A percentile compares a stretch with the other conserved stretches of the same genome.
These are phyloP conservation scores for Pycnomerus fuliginosus DNA, from an alignment of 2,888 invertebrate species.

Conservation along the genomic window DNA sequence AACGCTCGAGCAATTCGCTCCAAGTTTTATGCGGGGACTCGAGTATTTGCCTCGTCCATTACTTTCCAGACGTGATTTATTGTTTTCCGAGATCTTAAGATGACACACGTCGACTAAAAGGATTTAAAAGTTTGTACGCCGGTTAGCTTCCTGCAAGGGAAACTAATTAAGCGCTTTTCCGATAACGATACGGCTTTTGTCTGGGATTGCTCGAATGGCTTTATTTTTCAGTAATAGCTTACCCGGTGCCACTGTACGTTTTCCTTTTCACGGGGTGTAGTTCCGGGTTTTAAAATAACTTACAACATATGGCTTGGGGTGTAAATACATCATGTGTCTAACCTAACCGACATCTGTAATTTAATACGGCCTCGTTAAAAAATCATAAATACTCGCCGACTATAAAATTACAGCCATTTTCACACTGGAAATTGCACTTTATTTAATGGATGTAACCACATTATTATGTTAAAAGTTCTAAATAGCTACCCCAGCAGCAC, in stretches of 20 bases:
- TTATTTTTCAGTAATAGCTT: too few relatives aligned
- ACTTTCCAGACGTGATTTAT: slow-evolving; percentile 26
- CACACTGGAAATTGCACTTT: too few relatives aligned
- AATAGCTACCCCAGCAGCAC: too few relatives aligned
- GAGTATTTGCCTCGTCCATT: slow-evolving; percentile 22
- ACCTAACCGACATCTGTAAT: too few relatives aligned
- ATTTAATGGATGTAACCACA: too few relatives aligned
- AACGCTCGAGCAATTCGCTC: slow-evolving; percentile 24
- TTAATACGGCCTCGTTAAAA: too few relatives aligned
- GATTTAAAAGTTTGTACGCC: slow-evolving; percentile 25
- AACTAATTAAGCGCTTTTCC: slow-evolving; percentile 18
- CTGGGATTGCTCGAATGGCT: too few relatives aligned
- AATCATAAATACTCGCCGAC: too few relatives aligned
- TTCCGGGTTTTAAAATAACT: slow-evolving; percentile 11
- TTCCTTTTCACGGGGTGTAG: too few relatives aligned
- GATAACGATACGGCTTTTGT: slow-evolving; percentile 15
- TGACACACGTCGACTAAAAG: slow-evolving; percentile 30
- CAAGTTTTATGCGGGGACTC: slow-evolving; percentile 19
- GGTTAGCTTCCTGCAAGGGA: slow-evolving; percentile 7
- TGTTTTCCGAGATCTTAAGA: slow-evolving; percentile 27
- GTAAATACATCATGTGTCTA: slow-evolving; percentile 1
- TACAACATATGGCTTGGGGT: slow-evolving; percentile 8
- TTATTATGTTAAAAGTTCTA: too few relatives aligned
- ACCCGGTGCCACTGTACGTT: too few relatives aligned
- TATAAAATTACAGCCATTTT: too few relatives aligned